A percentile compares a stretch with the other conserved stretches of the same genome.
Evolutionary conservation across 1,140 invertebrate genomes (phyloP).

Genomic region (Mercenaria mercenaria): DNA sequence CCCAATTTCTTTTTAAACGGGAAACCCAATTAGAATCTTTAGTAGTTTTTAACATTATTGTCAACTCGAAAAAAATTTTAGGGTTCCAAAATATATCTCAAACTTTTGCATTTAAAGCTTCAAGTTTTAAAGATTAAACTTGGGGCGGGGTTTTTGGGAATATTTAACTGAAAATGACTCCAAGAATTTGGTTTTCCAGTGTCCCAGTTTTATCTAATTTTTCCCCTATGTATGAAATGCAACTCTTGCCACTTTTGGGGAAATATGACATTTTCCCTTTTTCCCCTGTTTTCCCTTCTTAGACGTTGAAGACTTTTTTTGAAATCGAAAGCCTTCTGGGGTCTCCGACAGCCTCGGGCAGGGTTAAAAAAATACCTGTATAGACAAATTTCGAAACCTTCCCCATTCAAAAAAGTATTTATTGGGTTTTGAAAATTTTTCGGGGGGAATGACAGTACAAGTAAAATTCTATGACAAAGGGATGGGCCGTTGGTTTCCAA

Average conservation of each 20-base stretch:
- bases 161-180: neutral
- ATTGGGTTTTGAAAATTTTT: constrained; percentile 60
- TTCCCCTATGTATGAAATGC: neutral
- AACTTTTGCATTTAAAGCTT: neutral
- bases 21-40: too few relatives aligned
- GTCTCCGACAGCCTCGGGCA: neutral
- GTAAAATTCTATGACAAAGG: constrained; percentile 45
- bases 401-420: constrained; percentile 37
- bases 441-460: constrained; percentile 50
- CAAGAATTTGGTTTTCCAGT: neutral
- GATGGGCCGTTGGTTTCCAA: constrained; percentile 1
- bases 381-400: constrained; percentile 13
- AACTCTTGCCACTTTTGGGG: neutral
- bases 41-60: too few relatives aligned
- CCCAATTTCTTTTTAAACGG: too few relatives aligned
- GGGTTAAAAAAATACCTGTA: neutral
- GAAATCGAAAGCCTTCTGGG: neutral
- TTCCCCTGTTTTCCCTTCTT: neutral
- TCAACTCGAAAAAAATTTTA: too few relatives aligned
- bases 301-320: neutral
- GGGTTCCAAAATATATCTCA: too few relatives aligned
- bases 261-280: neutral
- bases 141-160: neutral
- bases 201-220: neutral
- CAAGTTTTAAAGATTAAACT: neutral